Evolutionary conservation across 2,888 invertebrate species (phyloP), one percentile per base, ranked within the genome.

Genomic region (Nasonovia ribisnigri): DNA sequence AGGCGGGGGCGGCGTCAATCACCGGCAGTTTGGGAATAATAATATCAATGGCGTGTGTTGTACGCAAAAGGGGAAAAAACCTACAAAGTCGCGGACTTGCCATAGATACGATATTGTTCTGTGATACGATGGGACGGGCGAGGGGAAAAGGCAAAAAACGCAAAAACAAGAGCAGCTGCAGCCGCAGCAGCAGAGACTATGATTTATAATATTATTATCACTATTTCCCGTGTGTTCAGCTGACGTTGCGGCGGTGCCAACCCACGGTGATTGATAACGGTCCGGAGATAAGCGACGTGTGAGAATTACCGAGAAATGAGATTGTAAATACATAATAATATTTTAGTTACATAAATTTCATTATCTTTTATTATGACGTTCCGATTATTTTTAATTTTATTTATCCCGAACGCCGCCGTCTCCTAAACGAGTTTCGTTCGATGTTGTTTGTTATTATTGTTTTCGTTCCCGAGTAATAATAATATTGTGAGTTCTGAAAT

Each of bases 161-260:
- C 24, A 57, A 57, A 57, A 57, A 57, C 54, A 11, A 29, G n/a
- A 90, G 6, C 20, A 77, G 29, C 60, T 11, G 77, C 16, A 6
- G 16, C 54, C 0, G 24, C 20, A 8, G 67, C 43, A 43, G 5
- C 29, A n/a, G 46, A 3, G 29, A 29, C 3, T 16, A 46, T 24
- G 24, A 48, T 67, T 20, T 36, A 8, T n/a, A n/a, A n/a, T n/a
- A n/a, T n/a, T n/a, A n/a, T n/a, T n/a, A 60, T 20, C 26, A 57
- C 29, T 57, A 20, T 54, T 54, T 20, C 54, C 54, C 54, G 46
- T 43, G 24, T 24, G 42, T 10, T 42, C 29, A 92, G 92, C 88
- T 92, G 92, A 67, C 29, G 46, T 67, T 67, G 5, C 92, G 46
- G 67, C 51, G 88, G 36, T 51, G 51, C 92, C 92, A 92, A 92